Evolutionary conservation across 2,888 invertebrate genomes (phyloP).

Genomic region (Creontiades dilutus): DNA sequence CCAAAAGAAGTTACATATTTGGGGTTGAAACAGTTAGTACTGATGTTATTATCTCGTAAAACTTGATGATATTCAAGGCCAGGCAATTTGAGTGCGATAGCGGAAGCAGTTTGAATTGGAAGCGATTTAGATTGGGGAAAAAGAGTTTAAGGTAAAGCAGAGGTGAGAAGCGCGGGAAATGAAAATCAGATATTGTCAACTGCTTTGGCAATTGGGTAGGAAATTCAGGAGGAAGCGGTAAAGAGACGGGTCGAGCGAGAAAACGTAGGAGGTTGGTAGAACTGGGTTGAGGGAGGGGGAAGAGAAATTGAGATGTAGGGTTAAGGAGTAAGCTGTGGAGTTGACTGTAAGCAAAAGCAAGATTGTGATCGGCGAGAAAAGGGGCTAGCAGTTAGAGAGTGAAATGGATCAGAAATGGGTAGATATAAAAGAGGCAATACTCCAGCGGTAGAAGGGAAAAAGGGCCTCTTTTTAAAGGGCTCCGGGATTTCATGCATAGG

Average conservation of each 20-base stretch:
- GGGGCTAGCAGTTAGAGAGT: conserved; percentile 68
- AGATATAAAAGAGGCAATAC: conserved; percentile 70
- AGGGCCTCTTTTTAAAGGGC: conserved; percentile 52
- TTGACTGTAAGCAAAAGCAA: conserved; percentile 69
- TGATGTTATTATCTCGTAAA: not conserved
- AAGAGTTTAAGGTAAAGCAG: conserved; percentile 20
- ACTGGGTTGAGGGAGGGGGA: not conserved
- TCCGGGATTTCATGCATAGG: conserved; percentile 69
- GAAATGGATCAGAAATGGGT: conserved; percentile 71
- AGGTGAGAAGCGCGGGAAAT: conserved; percentile 56
- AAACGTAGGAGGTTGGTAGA: conserved; percentile 37
- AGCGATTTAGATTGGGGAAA: conserved; percentile 14
- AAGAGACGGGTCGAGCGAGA: conserved; percentile 26
- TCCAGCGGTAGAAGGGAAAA: conserved; percentile 33
- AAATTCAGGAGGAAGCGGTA: conserved; percentile 47
- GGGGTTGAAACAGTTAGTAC: too few species aligned
- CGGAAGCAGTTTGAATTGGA: conserved; percentile 49
- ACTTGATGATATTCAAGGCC: conserved; percentile 3
- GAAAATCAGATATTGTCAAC: conserved; percentile 69
- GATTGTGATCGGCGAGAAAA: conserved; percentile 65
- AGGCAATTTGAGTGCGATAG: conserved; percentile 11
- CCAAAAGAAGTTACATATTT: too few species aligned
- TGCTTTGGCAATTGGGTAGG: conserved; percentile 67
- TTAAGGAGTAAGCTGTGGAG: conserved; percentile 65
- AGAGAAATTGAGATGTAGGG: conserved; percentile 71